Base-by-base conservation (phyloP, 2,113 vertebrate genomes). In the Muntiacus reevesi region DNA sequence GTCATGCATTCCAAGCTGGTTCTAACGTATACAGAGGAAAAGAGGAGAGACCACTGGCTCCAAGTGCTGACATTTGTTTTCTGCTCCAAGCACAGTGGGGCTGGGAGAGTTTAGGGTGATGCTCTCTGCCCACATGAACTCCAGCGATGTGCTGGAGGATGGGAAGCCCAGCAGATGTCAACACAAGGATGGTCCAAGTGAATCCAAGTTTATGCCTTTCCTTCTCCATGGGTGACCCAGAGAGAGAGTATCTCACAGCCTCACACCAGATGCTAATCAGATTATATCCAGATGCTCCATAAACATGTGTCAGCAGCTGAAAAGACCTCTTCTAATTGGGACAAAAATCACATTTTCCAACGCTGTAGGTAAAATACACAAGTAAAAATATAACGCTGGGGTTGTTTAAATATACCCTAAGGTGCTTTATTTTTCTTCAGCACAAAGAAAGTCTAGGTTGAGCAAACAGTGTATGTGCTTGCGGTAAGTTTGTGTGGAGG, bases 261-360 rank as follows among this genome's bases (percentile, higher is more conserved):
- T 95, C 21, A 86, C 1, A 19, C 67, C 60, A 89, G 95, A 76
- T 67, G 87, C 52, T 96, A 74, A 81, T 91, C 82, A 95, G 71
- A 96, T 96, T 36, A 83, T 27, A 96, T 83, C 33, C 97, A 98
- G 96, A 95, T 96, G 95, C 52, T 94, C 57, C 28, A 67, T 25
- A 92, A 97, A 94, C 54, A 93, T 21, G 74, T 91, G 87, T 87
- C 95, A 96, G 84, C 89, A 25, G 71, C 64, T 93, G 95, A 95
- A 91, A 93, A 96, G 89, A n/a, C 83, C 33, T 67, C 6, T 60
- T 60, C 71, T 91, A 96, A 94, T 57, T 57, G 84, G 83, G 91
- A 67, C 86, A 95, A 74, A 71, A 82, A 92, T 54, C 23, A 52
- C 54, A 85, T 94, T 91, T 79, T 91, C 89, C 81, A 87, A 19